Percentiles rank a stretch among this genome's conserved stretches.
phyloP scores from a whole-genome alignment of 2,888 invertebrate species.

The Hedychridium roseum region DNA sequence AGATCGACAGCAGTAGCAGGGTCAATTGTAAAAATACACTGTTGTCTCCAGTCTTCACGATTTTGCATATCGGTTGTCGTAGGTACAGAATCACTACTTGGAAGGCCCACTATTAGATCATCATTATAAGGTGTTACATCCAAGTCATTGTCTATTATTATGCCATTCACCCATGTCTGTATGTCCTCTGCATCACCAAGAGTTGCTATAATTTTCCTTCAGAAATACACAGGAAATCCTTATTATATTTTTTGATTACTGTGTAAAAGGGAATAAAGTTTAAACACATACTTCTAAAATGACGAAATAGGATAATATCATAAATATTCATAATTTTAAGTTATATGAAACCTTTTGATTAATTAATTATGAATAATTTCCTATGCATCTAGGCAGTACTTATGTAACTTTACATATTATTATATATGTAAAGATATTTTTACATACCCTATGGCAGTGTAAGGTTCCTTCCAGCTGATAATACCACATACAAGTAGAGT shows the following conservation, averaged over 20 bases:
- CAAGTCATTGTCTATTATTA: constrained; percentile 81
- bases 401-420: constrained; percentile 1
- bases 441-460: constrained; percentile 70
- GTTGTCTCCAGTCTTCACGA: constrained; percentile 72
- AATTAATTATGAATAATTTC: constrained; percentile 1
- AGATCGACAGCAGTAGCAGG: constrained; percentile 90
- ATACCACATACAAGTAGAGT: constrained; percentile 78
- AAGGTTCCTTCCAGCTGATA: constrained; percentile 73
- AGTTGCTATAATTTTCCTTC: constrained; percentile 69
- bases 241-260: too few relatives aligned
- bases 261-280: not conserved
- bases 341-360: too few relatives aligned
- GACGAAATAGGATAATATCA: too few relatives aligned
- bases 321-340: too few relatives aligned
- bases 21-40: constrained; percentile 94
- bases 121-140: constrained; percentile 78
- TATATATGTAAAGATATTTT: not conserved
- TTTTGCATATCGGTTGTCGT: constrained; percentile 62
- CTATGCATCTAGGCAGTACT: not conserved
- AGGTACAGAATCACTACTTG: constrained; percentile 61
- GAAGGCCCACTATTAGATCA: constrained; percentile 65
- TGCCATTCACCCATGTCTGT: constrained; percentile 79
- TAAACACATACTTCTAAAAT: too few relatives aligned
- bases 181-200: constrained; percentile 82
- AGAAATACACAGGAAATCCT: constrained; percentile 21